Evolutionary conservation across 2,113 vertebrate species (phyloP), one percentile per base, ranked within the genome.

Genomic region (Chaetops frenatus): DNA sequence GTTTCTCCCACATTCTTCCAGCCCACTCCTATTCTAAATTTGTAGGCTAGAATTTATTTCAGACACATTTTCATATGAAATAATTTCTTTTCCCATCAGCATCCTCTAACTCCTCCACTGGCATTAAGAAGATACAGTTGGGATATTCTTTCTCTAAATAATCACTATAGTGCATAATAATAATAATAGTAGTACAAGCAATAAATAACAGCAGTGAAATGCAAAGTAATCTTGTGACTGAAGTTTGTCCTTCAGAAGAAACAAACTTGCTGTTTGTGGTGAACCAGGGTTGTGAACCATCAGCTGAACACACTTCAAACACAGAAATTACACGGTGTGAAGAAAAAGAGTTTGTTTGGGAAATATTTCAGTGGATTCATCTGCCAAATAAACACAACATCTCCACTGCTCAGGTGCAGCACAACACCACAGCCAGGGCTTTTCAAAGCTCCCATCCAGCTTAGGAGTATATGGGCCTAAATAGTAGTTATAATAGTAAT

Each of bases 161-260:
- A 84, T 76, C 23, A 21, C 90, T 58, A 69, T 4, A 24, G 28
- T 54, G 60, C 45, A 44, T 50, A 86, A 64, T 53, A 73, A 72
- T 2, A 24, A 66, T 11, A 78, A 40, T 27, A 60, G 67, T 60
- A 90, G 64, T 86, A 95, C 82, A 90, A 61, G 5, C 42, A 90
- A 53, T 88, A 96, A 97, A 91, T 72, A 93, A 81, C 51, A 73
- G 15, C 70, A 65, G 3, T 83, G 77, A 92, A 93, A 85, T 31
- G 38, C 18, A 86, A 92, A 78, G 70, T 13, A 9, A 60, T 92
- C 95, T 72, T 87, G 73, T 56, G 90, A 38, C 44, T 89, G 60
- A 51, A 58, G 17, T 78, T 87, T 83, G 53, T 56, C 53, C 87
- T 85, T 58, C 67, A 87, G 70, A 87, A 88, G 73, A 92, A 79